Evolutionary conservation across 2,113 vertebrate species (phyloP), one percentile per base, ranked within the genome.

Genomic region (Lepus timidus): DNA sequence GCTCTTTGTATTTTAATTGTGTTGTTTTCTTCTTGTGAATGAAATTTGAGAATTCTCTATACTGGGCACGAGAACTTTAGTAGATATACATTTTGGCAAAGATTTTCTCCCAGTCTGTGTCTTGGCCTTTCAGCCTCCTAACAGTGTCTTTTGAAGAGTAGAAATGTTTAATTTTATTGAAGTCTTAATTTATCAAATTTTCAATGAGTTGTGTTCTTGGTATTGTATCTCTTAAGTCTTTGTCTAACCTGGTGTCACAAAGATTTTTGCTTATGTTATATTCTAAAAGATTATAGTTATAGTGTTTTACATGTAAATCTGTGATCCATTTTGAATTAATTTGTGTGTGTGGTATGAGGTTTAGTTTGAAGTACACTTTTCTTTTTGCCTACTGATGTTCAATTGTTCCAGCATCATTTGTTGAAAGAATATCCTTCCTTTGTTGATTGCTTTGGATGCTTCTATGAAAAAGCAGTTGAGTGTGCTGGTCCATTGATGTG

Each of bases 241-340:
- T 90, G 73, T 17, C 68, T 88, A 67, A 80, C 31, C 49, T 61
- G 44, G n/a, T 31, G 27, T 76, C 84, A 92, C 64, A 80, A 82
- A 89, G 39, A 14, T 85, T 79, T 70, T 71, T 36, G 92, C 36
- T 75, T 39, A 71, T 23, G 39, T 83, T 78, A 75, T 88, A 51
- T 88, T 83, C 5, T 71, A 67, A 74, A 85, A 85, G 36, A 36
- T 75, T 90, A 51, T 27, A 85, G n/a, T 76, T 83, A 17, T 62
- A 95, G 70, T 52, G 29, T 93, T 78, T 75, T 68, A 81, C 12
- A 82, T 75, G 81, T 93, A 85, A 95, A 51, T 84, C 49, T 62
- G 22, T 87, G 76, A 76, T 82, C 67, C 75, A 51, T 44, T 68
- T 74, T 90, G 49, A 90, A 44, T 79, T 83, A 58, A 49, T 33